A percentile compares a stretch with the other conserved stretches of the same genome.
phyloP scores from a whole-genome alignment of 2,113 vertebrate genomes.

The Anas platyrhynchos region DNA sequence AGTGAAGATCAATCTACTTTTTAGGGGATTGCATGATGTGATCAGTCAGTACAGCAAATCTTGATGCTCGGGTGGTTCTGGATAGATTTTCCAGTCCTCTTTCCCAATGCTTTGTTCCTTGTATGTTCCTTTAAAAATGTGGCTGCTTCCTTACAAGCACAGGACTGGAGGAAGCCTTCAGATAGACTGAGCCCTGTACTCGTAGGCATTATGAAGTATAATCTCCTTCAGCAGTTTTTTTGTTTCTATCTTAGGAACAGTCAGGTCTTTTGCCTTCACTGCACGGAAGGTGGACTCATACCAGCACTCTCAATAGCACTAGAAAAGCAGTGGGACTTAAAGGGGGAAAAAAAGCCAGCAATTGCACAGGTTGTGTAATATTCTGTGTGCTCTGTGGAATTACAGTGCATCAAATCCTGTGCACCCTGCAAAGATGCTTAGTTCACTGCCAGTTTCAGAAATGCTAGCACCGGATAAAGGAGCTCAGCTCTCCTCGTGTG shows the following conservation, averaged over 20 bases:
- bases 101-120: not conserved
- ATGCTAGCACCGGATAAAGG: not conserved
- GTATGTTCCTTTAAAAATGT: not conserved
- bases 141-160: not conserved
- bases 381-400: not conserved
- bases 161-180: not conserved
- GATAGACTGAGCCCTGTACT: not conserved
- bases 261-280: not conserved
- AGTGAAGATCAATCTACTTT: not conserved
- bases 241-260: not conserved
- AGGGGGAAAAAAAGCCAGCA: not conserved
- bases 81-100: not conserved
- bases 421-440: not conserved
- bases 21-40: not conserved
- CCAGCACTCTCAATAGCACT: not conserved
- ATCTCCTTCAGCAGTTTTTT: not conserved
- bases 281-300: not conserved
- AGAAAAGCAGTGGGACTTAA: not conserved
- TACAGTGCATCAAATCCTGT: not conserved
- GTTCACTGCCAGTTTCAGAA: not conserved
- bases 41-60: not conserved
- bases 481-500: not conserved
- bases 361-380: not conserved
- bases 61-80: not conserved
- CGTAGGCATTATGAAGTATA: not conserved